Percentiles rank a stretch among this genome's conserved stretches.
phyloP scores from a whole-genome alignment of 2,888 invertebrate species.

The Acronicta alni region DNA sequence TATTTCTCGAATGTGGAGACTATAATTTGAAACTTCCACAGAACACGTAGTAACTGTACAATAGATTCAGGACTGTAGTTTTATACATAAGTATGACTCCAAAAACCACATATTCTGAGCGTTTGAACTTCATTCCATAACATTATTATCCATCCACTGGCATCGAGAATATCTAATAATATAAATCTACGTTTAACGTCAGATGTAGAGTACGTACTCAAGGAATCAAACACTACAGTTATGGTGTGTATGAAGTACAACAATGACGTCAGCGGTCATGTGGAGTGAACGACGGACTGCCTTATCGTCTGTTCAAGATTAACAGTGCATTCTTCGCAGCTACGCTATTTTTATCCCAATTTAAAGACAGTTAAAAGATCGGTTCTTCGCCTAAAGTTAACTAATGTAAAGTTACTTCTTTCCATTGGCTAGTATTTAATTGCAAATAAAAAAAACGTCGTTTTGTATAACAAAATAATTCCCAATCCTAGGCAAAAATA shows the following conservation, averaged over 20 bases:
- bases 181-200: slow-evolving; percentile 12
- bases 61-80: too few species aligned
- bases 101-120: too few species aligned
- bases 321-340: slow-evolving; percentile 70
- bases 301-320: slow-evolving; percentile 76
- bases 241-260: slow-evolving; percentile 39
- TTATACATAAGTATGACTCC: too few species aligned
- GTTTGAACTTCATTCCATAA: neutral
- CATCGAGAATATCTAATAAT: slow-evolving; percentile 34
- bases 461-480: too few species aligned
- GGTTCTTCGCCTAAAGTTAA: too few species aligned
- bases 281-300: slow-evolving; percentile 60
- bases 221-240: slow-evolving; percentile 18
- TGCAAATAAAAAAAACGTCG: too few species aligned
- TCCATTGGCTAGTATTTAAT: too few species aligned
- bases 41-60: too few species aligned
- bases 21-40: too few species aligned
- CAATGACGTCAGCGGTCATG: slow-evolving; percentile 72
- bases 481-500: too few species aligned
- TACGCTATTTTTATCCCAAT: neutral
- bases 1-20: too few species aligned
- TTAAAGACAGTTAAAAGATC: neutral
- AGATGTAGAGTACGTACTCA: slow-evolving; percentile 19
- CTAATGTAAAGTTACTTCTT: too few species aligned
- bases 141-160: slow-evolving; percentile 7